Percentiles rank a stretch among this genome's conserved stretches.
Conservation (phyloP, 2,797 vertebrate species). For the Manis pentadactyla region DNA sequence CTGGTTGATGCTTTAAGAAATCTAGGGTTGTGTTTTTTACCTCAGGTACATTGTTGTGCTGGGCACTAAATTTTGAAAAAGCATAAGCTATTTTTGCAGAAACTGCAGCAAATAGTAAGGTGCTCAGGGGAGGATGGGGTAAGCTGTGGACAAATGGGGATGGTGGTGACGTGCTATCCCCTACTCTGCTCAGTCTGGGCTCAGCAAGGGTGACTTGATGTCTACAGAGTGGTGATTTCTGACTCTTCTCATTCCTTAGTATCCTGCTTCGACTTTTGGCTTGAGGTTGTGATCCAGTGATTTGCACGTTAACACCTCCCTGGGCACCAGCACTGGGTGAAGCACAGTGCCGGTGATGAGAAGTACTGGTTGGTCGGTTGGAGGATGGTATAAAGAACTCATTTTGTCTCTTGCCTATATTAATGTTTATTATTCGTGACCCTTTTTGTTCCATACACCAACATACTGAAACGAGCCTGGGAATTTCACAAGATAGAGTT, state of each 20-base stretch:
- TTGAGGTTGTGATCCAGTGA: background rate
- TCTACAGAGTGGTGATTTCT: background rate
- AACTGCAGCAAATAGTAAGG: background rate
- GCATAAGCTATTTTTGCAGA: background rate
- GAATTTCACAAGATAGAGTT: background rate
- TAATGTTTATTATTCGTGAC: background rate
- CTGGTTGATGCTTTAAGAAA: slow-evolving; percentile 92
- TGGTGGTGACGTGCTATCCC: background rate
- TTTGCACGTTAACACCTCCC: background rate
- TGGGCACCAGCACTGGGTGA: background rate
- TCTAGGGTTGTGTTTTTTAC: slow-evolving; percentile 92
- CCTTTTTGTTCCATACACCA: background rate
- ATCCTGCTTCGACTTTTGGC: background rate
- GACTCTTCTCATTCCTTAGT: background rate
- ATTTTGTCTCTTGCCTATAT: background rate
- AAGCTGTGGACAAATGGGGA: background rate
- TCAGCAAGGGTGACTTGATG: background rate
- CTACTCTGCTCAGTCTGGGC: background rate
- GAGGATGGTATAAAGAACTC: background rate
- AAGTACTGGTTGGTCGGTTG: background rate
- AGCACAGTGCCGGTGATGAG: background rate
- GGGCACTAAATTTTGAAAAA: background rate
- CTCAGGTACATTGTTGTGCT: slow-evolving; percentile 54
- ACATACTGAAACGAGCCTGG: background rate
- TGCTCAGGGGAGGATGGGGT: background rate